phyloP scores from a whole-genome alignment of 92 coral and sea anemone species.

The Zoanthus solanderi region DNA sequence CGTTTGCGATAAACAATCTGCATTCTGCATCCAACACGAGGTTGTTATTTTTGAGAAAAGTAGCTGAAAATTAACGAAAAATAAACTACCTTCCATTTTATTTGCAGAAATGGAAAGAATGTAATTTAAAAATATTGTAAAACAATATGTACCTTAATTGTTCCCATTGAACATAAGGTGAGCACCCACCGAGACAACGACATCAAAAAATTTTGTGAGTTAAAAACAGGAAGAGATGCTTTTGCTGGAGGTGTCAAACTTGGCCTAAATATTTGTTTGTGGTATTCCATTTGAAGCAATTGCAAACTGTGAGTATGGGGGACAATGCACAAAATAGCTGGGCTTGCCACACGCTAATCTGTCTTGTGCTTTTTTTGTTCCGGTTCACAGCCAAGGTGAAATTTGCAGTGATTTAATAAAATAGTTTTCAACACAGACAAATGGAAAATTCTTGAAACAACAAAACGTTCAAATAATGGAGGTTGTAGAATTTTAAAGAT shows the following conservation, averaged over 20 bases:
- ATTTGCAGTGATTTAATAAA: neutral
- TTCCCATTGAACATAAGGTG: neutral
- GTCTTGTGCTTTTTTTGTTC: neutral
- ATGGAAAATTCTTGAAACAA: neutral
- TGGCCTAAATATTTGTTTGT: slow-evolving; percentile 22
- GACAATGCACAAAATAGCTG: neutral
- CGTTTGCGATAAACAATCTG: neutral
- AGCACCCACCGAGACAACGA: slow-evolving; percentile 21
- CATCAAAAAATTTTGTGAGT: neutral
- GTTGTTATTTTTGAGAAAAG: slow-evolving; percentile 27
- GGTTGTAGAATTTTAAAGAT: too few species aligned
- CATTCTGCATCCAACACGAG: neutral
- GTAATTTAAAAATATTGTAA: neutral
- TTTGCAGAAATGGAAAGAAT: neutral
- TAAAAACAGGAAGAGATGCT: slow-evolving; percentile 27
- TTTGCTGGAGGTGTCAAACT: slow-evolving; percentile 4
- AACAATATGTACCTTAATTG: neutral
- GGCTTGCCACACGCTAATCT: neutral
- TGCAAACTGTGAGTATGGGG: neutral
- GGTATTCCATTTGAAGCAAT: slow-evolving; percentile 17
- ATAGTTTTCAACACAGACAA: neutral
- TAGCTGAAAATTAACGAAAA: neutral
- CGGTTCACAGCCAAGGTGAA: slow-evolving; percentile 37
- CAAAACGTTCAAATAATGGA: neutral
- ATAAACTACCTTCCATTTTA: neutral